Evolutionary conservation across 2,113 vertebrate genomes (phyloP), one percentile per base, ranked within the genome.

Genomic region (Hippocampus comes): DNA sequence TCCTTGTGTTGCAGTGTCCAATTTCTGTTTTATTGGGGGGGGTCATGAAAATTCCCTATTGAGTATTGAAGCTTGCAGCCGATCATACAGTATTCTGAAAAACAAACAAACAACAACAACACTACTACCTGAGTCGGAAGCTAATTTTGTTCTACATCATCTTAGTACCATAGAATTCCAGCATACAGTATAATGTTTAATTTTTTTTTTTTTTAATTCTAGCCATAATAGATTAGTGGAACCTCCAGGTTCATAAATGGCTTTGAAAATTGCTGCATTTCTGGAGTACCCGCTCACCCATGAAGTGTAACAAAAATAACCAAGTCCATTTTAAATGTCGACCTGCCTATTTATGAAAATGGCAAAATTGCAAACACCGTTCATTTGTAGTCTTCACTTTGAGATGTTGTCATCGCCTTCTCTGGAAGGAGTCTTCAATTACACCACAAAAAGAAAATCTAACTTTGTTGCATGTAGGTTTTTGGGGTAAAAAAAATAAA

Each of bases 1-100:
- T 71, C 67, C 73, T 70, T 25, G 74, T 75, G 71, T 64, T 73
- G 69, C 67, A 71, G 78, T 59, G 64, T 55, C 21, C 38, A 10
- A 34, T 77, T 15, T 75, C 74, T 20, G 27, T 68, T 78, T 73
- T 77, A 25, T 76, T 68, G 42, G 9, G 42, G 5, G 10, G 3
- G 34, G 34, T 63, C 42, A 18, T 68, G 23, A 61, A 61, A 61
- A 30, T 18, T 30, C 5, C 30, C 4, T 20, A 38, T 27, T 14
- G 3, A 11, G 25, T 25, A 2, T 41, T 63, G 38, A 18, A 57
- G 55, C n/a, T 7, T n/a, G n/a, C 23, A 57, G 3, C 3, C 11
- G 10, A 57, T 23, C n/a, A 12, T 23, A 25, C 25, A 25, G 25
- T 25, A 57, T 11, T 38, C 34, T 38, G 21, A 25, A 57, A 56